Percentiles rank a stretch among this genome's conserved stretches.
Conservation (phyloP, 2,113 vertebrate species). For the Pandion haliaetus region DNA sequence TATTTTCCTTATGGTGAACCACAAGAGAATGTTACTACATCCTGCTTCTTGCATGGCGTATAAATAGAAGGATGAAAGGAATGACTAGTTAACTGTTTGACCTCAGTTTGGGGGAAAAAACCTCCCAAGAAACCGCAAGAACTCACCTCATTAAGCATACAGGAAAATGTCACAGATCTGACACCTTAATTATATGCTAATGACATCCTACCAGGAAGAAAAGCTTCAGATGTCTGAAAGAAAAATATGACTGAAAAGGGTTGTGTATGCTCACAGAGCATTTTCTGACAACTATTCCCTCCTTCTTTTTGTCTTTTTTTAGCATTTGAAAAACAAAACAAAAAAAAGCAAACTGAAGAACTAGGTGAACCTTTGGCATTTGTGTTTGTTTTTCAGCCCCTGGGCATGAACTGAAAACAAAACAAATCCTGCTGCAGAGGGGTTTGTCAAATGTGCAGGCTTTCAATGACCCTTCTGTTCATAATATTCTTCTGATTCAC, state of each 20-base stretch:
- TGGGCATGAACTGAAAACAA: conserved; percentile 3
- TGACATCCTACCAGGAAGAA: background rate
- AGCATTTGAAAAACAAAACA: background rate
- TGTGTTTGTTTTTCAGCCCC: conserved; percentile 21
- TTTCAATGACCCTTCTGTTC: background rate
- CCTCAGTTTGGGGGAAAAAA: background rate
- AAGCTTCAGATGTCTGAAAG: background rate
- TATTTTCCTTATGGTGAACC: conserved; percentile 35
- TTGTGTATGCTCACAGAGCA: background rate
- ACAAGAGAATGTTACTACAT: conserved; percentile 33
- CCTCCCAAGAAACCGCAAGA: background rate
- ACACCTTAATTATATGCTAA: conserved; percentile 49
- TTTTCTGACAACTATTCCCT: background rate
- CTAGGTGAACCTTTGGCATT: conserved; percentile 15
- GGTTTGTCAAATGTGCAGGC: background rate
- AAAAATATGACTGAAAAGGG: background rate
- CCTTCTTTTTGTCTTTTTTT: background rate
- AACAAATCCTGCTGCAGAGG: conserved; percentile 24
- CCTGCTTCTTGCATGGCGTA: background rate
- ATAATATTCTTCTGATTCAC: background rate
- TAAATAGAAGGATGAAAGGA: conserved; percentile 7
- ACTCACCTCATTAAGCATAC: background rate
- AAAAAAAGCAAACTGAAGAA: background rate
- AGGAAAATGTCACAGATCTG: conserved; percentile 16
- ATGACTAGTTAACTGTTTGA: conserved; percentile 30